Percentiles rank a stretch among this genome's conserved stretches.
Evolutionary conservation across 1,140 invertebrate genomes (phyloP).

Genomic region (Hylaeus volcanicus): DNA sequence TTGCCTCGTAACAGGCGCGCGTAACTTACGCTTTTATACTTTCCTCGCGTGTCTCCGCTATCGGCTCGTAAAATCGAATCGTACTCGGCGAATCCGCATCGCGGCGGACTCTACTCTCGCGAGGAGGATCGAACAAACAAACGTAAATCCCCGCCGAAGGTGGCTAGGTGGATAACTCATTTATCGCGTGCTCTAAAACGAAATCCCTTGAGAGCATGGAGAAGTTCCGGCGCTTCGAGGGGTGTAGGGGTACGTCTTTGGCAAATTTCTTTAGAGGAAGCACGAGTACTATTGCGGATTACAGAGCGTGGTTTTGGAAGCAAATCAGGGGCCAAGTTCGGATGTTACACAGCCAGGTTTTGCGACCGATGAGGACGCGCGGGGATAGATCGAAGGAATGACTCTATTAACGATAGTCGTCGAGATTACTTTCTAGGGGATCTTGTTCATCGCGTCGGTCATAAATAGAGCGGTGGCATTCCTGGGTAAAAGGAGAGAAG

Average conservation of each 20-base stretch:
- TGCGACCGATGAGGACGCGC: no score
- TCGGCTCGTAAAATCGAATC: slow-evolving; percentile 40
- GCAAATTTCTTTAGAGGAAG: no score
- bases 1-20: slow-evolving; percentile 14
- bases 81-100: slow-evolving; percentile 6
- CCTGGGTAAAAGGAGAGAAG: slow-evolving; percentile 2
- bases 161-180: neutral
- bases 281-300: no score
- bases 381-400: slow-evolving; percentile 12
- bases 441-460: slow-evolving; percentile 61
- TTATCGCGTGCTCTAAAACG: no score
- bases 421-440: slow-evolving; percentile 46
- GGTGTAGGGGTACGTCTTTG: no score
- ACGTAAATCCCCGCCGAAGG: slow-evolving; percentile 4
- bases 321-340: no score
- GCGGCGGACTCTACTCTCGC: neutral
- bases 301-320: no score
- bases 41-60: slow-evolving; percentile 36
- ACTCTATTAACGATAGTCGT: slow-evolving; percentile 69
- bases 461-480: slow-evolving; percentile 69
- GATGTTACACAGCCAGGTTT: no score
- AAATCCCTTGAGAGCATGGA: no score
- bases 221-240: no score
- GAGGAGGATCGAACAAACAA: neutral
- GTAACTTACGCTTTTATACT: slow-evolving; percentile 21